Evolutionary conservation across 2,113 vertebrate genomes (phyloP), one percentile per base, ranked within the genome.

Genomic region (Limanda limanda): DNA sequence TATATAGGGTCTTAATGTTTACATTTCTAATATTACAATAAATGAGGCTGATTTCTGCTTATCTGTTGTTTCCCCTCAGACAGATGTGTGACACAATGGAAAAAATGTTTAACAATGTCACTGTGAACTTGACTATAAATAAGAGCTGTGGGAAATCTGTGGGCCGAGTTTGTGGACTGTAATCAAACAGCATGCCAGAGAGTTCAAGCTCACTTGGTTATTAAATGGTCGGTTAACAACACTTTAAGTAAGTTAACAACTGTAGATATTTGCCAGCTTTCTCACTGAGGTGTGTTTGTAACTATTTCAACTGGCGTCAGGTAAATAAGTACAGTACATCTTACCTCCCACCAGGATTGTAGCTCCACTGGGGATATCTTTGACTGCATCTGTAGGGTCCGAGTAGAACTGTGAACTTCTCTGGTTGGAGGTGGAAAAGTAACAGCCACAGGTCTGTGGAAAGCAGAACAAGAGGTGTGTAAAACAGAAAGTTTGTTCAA

Each of bases 311-410:
- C 47, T 48, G 15, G 15, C 2, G 15, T 48, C 47, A 48, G 2
- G 64, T 25, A 56, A 61, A 24, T 5, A 51, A 31, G 31, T 24
- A 15, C 0, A 40, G 27, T 48, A 4, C 40, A 73, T 91, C 89
- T 96, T 93, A 98, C 98, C 98, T 91, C 97, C 98, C 79, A 99
- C 97, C 54, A 99, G 95, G 69, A 99, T 2, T 0, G 96, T 98
- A 2, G 97, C 91, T 23, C 97, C 97, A 86, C 94, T 84, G 0
- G 96, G 96, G 81, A 99, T 97, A 79, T 99, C 98, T 92, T 95
- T 97, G 7, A 99, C 95, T n/a, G 97, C 97, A 60, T 97, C 96
- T 35, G 95, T 86, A 0, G 97, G 91, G 86, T 97, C 94, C 0
- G 90, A 91, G 84, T 96, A 99, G 91, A 99, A 99, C 77, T 91